phyloP scores from a whole-genome alignment of 2,888 invertebrate genomes.

The Cantharis rustica region DNA sequence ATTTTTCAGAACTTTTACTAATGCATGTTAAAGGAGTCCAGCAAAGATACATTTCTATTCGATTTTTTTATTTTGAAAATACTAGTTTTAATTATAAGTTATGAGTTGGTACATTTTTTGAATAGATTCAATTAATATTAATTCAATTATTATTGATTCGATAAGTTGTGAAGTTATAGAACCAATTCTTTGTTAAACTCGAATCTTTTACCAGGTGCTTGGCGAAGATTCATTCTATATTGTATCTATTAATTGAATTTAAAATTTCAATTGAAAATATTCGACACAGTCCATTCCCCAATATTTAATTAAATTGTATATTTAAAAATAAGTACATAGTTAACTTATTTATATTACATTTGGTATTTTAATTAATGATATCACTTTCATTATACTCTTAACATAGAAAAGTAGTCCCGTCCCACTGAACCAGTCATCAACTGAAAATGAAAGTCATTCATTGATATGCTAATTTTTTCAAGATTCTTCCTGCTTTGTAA shows the following conservation, averaged over 20 bases:
- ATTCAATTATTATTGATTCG: neutral
- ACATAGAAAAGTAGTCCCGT: conserved; percentile 35
- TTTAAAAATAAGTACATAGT: neutral
- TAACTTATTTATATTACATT: neutral
- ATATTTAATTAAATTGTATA: neutral
- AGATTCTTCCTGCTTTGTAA: neutral
- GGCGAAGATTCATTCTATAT: neutral
- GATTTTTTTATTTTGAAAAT: neutral
- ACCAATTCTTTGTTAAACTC: neutral
- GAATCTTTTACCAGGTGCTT: neutral
- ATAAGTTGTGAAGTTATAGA: neutral
- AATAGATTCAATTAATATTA: neutral
- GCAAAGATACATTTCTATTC: neutral
- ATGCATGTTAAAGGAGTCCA: neutral
- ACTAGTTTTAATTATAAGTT: neutral
- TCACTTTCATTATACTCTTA: conserved; percentile 29
- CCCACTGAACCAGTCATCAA: conserved; percentile 40
- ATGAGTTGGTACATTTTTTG: neutral
- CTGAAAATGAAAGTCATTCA: conserved; percentile 39
- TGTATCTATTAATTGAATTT: neutral
- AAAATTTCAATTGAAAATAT: neutral
- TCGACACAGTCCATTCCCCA: neutral
- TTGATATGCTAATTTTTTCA: neutral
- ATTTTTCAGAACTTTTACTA: neutral
- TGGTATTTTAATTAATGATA: conserved; percentile 8